A percentile compares a stretch with the other conserved stretches of the same genome.
These are phyloP conservation scores for Actenoides lindsayi DNA, from an alignment of 2,113 vertebrate species.

Conservation along the genomic window DNA sequence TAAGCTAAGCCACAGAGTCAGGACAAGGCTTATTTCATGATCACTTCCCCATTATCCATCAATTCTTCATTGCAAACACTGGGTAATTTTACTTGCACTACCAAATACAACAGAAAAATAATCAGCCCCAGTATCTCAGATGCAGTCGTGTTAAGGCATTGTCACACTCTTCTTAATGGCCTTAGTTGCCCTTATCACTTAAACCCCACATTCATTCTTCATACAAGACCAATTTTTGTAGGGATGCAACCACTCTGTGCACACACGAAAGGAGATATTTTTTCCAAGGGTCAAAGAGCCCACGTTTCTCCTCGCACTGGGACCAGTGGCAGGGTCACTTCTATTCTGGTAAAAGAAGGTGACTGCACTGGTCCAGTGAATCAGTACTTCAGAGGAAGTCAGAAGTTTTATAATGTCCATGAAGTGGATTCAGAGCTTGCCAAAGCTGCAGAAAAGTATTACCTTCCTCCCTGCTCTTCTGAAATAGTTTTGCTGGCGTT, in stretches of 20 bases:
- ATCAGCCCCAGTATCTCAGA: not conserved
- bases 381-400: not conserved
- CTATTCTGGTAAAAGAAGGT: not conserved
- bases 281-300: not conserved
- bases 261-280: fast-evolving
- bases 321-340: not conserved
- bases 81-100: not conserved
- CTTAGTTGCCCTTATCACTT: not conserved
- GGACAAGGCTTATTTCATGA: not conserved
- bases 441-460: not conserved
- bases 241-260: not conserved
- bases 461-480: not conserved
- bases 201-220: not conserved
- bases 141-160: fast-evolving
- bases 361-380: not conserved
- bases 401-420: fast-evolving
- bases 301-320: fast-evolving
- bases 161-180: not conserved
- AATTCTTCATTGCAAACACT: not conserved
- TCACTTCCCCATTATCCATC: not conserved
- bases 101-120: not conserved
- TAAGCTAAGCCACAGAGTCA: not conserved
- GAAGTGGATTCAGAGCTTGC: not conserved
- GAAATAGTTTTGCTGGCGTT: not conserved
- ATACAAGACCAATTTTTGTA: not conserved